These are phyloP conservation scores for Cephus spinipes DNA, from an alignment of 2,888 invertebrate species.

Conservation along the genomic window DNA sequence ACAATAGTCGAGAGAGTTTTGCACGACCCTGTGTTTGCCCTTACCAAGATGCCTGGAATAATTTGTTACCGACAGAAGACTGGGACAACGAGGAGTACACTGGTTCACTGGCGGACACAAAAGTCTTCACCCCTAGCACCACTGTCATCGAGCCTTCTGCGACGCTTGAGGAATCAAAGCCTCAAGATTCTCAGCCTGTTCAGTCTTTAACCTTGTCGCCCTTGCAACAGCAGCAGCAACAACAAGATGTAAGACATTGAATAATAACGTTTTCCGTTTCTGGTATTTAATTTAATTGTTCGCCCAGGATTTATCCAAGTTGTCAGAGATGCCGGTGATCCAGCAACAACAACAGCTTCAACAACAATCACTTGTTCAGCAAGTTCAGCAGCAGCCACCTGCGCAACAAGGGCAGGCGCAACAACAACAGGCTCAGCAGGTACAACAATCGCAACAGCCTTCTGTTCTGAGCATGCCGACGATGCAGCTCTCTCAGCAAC, in stretches of 20 bases:
- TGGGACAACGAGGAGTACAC: slow-evolving; percentile 91
- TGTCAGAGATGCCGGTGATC: slow-evolving; percentile 54
- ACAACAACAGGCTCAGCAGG: slow-evolving; percentile 54
- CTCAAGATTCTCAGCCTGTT: slow-evolving; percentile 45
- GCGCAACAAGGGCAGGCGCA: slow-evolving; percentile 14
- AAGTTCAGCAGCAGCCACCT: slow-evolving; percentile 46
- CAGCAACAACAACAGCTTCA: slow-evolving; percentile 68
- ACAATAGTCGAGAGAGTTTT: slow-evolving; percentile 44
- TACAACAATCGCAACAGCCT: slow-evolving; percentile 46
- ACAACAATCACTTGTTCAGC: slow-evolving; percentile 50
- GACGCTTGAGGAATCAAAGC: slow-evolving; percentile 37
- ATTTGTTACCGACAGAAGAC: slow-evolving; percentile 80
- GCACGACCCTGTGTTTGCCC: background rate
- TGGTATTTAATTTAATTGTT: background rate
- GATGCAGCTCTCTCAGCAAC: slow-evolving; percentile 63
- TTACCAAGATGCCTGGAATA: slow-evolving; percentile 68
- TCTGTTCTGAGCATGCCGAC: slow-evolving; percentile 53
- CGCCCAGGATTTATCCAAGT: slow-evolving; percentile 51
- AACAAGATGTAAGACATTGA: background rate
- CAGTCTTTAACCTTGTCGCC: slow-evolving; percentile 46
- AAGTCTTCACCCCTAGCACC: slow-evolving; percentile 86
- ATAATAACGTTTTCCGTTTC: background rate
- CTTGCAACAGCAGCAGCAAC: slow-evolving; percentile 39
- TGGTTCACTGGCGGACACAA: slow-evolving; percentile 92
- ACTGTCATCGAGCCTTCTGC: slow-evolving; percentile 50